Evolutionary conservation across 2,888 invertebrate species (phyloP).

Genomic region (Saturnia pavonia): DNA sequence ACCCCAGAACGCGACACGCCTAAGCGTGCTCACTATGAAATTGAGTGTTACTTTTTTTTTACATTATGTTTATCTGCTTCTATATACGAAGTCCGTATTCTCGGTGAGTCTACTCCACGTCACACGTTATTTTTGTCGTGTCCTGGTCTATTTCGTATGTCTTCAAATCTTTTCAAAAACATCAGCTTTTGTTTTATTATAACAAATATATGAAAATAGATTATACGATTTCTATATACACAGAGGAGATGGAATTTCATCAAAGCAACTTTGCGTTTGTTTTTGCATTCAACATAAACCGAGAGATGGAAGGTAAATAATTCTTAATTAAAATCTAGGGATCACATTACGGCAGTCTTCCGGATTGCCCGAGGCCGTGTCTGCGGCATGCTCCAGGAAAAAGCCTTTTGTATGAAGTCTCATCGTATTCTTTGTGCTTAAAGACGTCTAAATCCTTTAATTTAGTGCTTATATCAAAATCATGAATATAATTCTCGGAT

Average conservation of each 20-base stretch:
- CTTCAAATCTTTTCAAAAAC: not conserved
- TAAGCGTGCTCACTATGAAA: too few relatives aligned
- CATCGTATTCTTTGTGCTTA: not conserved
- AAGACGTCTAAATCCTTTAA: constrained; percentile 5
- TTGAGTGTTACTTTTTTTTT: not conserved
- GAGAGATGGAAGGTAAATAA: constrained; percentile 23
- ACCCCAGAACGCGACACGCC: too few relatives aligned
- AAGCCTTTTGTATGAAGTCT: not conserved
- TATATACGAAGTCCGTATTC: too few relatives aligned
- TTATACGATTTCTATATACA: not conserved
- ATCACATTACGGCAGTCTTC: constrained; percentile 4
- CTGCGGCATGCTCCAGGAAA: constrained; percentile 1
- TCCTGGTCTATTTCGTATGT: not conserved
- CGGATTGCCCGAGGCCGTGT: constrained; percentile 3
- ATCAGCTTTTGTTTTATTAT: not conserved
- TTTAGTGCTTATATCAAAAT: constrained; percentile 8
- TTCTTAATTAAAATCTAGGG: constrained; percentile 26
- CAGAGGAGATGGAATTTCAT: constrained; percentile 17
- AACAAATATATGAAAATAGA: not conserved
- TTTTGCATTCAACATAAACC: constrained; percentile 16
- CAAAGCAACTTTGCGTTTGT: constrained; percentile 17
- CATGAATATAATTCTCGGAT: not conserved
- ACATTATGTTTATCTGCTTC: not conserved
- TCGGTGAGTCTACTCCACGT: too few relatives aligned
- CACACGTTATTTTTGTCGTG: not conserved